A percentile compares a stretch with the other conserved stretches of the same genome.
These are phyloP conservation scores for Patiria miniata DNA, from an alignment of 35 echinoderm and acorn worm genomes.

Conservation along the genomic window DNA sequence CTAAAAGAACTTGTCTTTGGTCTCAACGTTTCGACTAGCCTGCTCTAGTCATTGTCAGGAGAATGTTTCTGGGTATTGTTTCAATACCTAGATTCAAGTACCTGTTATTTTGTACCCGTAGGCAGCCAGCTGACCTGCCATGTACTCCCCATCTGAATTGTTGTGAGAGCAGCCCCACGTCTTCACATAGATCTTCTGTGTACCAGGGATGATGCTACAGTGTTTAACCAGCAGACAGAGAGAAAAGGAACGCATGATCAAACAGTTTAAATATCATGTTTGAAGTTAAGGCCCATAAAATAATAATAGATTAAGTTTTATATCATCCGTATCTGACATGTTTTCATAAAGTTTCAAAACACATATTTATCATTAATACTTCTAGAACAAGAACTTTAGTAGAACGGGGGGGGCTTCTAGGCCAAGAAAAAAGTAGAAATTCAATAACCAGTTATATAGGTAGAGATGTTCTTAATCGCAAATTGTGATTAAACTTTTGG, in stretches of 20 bases:
- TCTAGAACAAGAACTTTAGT: too few species aligned
- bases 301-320: neutral
- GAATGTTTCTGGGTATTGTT: too few species aligned
- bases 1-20: too few species aligned
- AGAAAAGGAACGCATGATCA: neutral
- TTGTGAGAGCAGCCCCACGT: constrained; percentile 99
- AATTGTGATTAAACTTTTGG: too few species aligned
- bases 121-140: constrained; percentile 92
- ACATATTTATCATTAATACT: neutral
- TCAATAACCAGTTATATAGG: too few species aligned
- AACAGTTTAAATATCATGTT: neutral
- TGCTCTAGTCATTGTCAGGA: too few species aligned
- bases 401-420: too few species aligned
- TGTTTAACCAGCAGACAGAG: neutral
- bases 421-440: too few species aligned
- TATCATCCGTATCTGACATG: neutral
- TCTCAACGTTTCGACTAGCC: too few species aligned
- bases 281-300: neutral
- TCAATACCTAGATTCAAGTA: constrained; percentile 9
- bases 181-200: constrained; percentile 95
- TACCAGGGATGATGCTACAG: constrained; percentile 91
- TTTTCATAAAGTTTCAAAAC: neutral
- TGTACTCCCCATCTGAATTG: constrained; percentile 96
- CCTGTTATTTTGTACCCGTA: constrained; percentile 95
- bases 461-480: too few species aligned